Conservation (phyloP, 2,113 vertebrate genomes). For the Sinocyclocheilus anshuiensis region DNA sequence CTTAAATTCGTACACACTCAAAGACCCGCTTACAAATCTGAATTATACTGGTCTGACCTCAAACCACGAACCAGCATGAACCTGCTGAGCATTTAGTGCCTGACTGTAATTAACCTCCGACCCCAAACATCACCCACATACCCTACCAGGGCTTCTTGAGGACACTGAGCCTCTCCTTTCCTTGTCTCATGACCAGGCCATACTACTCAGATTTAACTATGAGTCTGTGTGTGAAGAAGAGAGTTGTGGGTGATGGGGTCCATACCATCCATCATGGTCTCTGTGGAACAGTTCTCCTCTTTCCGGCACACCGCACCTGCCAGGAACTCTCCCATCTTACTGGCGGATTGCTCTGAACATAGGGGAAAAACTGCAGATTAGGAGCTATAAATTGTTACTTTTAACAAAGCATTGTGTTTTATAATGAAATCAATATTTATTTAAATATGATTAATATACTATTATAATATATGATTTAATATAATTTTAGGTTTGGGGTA, state of each 20-base stretch:
- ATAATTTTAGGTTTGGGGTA: background rate
- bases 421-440: background rate
- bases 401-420: background rate
- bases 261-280: conserved; percentile 78
- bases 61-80: background rate
- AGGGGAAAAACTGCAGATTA: background rate
- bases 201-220: background rate
- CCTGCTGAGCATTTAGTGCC: conserved; percentile 14
- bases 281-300: conserved; percentile 87
- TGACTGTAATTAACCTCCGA: conserved; percentile 46
- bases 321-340: conserved; percentile 87
- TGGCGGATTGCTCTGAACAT: conserved; percentile 79
- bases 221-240: background rate
- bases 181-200: conserved; percentile 18
- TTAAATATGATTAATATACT: no score
- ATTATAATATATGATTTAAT: background rate
- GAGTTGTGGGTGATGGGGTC: background rate
- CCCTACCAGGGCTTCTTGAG: background rate
- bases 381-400: background rate
- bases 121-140: background rate
- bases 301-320: conserved; percentile 86
- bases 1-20: background rate
- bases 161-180: background rate
- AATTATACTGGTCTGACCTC: background rate
- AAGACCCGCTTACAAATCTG: background rate